Base-by-base conservation (phyloP, 1,140 invertebrate genomes). In the Drosophila serrata region DNA sequence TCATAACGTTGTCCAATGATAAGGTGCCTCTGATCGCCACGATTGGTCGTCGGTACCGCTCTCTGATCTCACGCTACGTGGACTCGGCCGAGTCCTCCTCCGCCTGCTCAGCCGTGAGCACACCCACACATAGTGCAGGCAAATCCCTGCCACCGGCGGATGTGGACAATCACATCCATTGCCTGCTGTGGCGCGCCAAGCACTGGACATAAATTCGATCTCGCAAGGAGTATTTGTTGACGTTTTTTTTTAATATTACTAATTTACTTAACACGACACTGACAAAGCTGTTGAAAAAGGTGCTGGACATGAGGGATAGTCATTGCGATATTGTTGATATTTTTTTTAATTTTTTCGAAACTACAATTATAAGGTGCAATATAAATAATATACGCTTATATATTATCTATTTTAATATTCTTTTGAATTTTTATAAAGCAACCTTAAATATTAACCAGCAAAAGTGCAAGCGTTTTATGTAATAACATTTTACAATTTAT, bases 21-120 rank as follows among this genome's bases (percentile, higher is more conserved):
- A 92, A 94, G 79, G 91, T 92, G 79, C 80, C 94, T 3, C 86
- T 96, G 51, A 92, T 98, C 39, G 96, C 95, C 1, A 97, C 97
- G 2, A 95, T 98, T 62, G 97, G 97, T 0, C 94, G 96, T 69
- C 97, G 97, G 1, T 98, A 98, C 92, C 94, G 97, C 27, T 97
- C 96, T 77, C 93, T 98, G 43, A 94, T 98, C 48, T 94, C 95
- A 27, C 93, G 96, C 39, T 96, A 96, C 70, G 95, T 95, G 6
- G 95, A 96, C 68, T 93, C 93, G 2, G 51, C 63, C 5, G 85
- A 90, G 37, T 35, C 75, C 22, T 24, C 70, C 15, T 49, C 39
- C 9, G 7, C 63, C 6, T 48, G 46, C 40, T 68, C 80, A 40
- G 62, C 81, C 24, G 75, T 76, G 4, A 77, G 69, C 81, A 75